phyloP scores from a whole-genome alignment of 1,140 invertebrate species.

The Drosophila aff. region DNA sequence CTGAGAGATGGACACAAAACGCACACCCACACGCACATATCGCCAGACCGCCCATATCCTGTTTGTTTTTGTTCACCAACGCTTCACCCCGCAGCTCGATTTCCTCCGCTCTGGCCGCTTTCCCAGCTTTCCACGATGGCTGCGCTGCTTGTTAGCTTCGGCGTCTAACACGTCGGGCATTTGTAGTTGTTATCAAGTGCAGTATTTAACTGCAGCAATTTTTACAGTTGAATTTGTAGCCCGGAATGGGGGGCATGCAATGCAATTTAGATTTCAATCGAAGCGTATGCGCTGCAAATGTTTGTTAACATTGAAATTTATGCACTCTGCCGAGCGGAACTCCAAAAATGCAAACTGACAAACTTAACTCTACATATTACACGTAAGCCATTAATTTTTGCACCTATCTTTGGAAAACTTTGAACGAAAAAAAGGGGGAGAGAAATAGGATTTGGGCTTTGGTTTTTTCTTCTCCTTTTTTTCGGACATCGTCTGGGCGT shows the following conservation, averaged over 20 bases:
- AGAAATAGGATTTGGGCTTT: not conserved
- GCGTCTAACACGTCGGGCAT: slow-evolving; percentile 69
- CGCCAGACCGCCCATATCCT: slow-evolving; percentile 70
- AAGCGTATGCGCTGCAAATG: slow-evolving; percentile 57
- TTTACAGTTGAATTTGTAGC: slow-evolving; percentile 75
- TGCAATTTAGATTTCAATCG: slow-evolving; percentile 78
- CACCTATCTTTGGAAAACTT: slow-evolving; percentile 19
- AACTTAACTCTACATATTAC: slow-evolving; percentile 19
- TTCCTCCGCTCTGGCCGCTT: slow-evolving; percentile 24
- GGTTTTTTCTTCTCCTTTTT: not conserved
- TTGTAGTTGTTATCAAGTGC: slow-evolving; percentile 77
- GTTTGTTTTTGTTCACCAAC: slow-evolving; percentile 70
- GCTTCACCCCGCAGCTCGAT: not conserved
- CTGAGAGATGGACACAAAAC: slow-evolving; percentile 13
- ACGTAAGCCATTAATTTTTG: slow-evolving; percentile 18
- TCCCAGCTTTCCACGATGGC: slow-evolving; percentile 23
- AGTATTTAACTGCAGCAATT: slow-evolving; percentile 77
- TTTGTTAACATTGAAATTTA: slow-evolving; percentile 69
- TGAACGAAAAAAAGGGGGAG: not conserved
- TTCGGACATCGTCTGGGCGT: slow-evolving; percentile 42
- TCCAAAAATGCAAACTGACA: slow-evolving; percentile 24
- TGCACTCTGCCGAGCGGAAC: slow-evolving; percentile 48
- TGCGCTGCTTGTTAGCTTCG: slow-evolving; percentile 67
- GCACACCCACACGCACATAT: slow-evolving; percentile 43
- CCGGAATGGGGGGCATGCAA: slow-evolving; percentile 34